A percentile compares a stretch with the other conserved stretches of the same genome.
Evolutionary conservation across 2,888 invertebrate species (phyloP).

Genomic region (Oxytorus armatus): DNA sequence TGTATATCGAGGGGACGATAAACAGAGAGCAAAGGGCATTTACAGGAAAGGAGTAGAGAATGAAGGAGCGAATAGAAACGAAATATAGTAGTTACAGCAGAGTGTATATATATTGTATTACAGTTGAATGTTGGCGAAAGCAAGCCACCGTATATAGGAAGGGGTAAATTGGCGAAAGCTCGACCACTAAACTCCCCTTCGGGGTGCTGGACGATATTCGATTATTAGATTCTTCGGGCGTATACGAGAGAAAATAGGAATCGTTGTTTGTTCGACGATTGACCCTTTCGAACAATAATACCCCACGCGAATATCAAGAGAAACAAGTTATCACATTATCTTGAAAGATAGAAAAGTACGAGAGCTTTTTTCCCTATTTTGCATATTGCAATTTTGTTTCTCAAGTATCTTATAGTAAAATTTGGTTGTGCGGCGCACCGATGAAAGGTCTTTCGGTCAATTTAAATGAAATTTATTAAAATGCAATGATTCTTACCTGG

Average conservation of each 20-base stretch:
- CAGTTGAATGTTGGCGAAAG: constrained; percentile 13
- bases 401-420: too few relatives aligned
- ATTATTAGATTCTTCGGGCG: constrained; percentile 65
- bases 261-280: constrained; percentile 11
- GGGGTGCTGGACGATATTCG: constrained; percentile 52
- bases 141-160: constrained; percentile 16
- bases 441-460: too few relatives aligned
- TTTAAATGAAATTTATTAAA: too few relatives aligned
- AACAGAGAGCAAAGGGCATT: constrained; percentile 39
- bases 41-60: constrained; percentile 38
- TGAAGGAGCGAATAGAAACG: constrained; percentile 19
- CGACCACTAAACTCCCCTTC: constrained; percentile 30
- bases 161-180: constrained; percentile 47
- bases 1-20: constrained; percentile 32
- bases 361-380: not conserved
- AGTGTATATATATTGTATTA: not conserved
- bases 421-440: too few relatives aligned
- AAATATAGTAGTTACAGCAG: constrained; percentile 29
- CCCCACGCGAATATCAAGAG: not conserved
- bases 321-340: not conserved
- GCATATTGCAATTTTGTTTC: too few relatives aligned
- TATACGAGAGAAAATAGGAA: constrained; percentile 3
- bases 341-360: not conserved
- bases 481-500: too few relatives aligned
- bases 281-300: constrained; percentile 2